phyloP scores from a whole-genome alignment of 2,888 invertebrate species.

The Cryptophagus acutangulus region DNA sequence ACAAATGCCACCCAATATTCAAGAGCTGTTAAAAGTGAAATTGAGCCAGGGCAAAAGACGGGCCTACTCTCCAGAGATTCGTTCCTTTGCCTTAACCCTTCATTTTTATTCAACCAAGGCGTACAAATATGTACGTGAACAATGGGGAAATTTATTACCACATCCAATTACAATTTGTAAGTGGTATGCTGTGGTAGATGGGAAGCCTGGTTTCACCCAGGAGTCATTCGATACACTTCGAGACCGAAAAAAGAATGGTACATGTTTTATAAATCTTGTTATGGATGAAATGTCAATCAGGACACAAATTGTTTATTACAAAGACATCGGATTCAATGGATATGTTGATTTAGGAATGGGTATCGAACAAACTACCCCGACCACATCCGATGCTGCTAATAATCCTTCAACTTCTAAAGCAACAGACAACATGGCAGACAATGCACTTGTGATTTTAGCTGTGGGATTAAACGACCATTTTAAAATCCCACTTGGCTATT shows the following conservation, averaged over 20 bases:
- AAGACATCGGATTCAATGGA: not conserved
- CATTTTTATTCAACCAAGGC: constrained; percentile 6
- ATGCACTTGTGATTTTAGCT: too few relatives aligned
- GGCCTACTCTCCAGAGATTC: too few relatives aligned
- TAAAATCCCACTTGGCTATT: too few relatives aligned
- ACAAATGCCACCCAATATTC: too few relatives aligned
- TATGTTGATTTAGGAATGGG: constrained; percentile 5
- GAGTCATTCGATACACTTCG: constrained; percentile 5
- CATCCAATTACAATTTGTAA: constrained; percentile 5
- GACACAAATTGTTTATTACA: not conserved
- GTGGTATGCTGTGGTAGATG: constrained; percentile 10
- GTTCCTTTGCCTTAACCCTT: constrained; percentile 1
- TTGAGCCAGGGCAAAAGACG: too few relatives aligned
- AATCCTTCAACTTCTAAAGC: not conserved
- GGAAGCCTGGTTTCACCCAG: constrained; percentile 9
- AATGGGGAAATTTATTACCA: constrained; percentile 5
- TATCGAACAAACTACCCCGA: too few relatives aligned
- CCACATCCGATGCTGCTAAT: not conserved
- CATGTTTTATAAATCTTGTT: constrained; percentile 5
- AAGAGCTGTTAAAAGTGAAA: too few relatives aligned
- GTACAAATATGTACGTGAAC: constrained; percentile 5
- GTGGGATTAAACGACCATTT: not conserved
- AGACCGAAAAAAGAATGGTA: too few relatives aligned
- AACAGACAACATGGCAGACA: not conserved
- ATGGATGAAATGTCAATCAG: constrained; percentile 12